A percentile compares a stretch with the other conserved stretches of the same genome.
These are phyloP conservation scores for Crotalus tigris DNA, from an alignment of 2,113 vertebrate species.

Conservation along the genomic window DNA sequence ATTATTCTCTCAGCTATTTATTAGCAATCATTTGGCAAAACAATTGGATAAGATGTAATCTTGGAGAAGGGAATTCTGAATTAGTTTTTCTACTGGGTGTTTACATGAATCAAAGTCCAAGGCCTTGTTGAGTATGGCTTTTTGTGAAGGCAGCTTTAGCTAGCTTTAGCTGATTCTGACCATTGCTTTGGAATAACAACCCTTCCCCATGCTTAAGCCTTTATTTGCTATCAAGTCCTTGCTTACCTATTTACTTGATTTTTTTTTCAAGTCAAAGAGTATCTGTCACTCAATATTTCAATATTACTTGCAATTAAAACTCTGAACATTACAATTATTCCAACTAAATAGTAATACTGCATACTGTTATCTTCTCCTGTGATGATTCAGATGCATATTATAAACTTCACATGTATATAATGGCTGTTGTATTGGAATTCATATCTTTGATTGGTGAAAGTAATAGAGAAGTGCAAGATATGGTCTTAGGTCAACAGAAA, in stretches of 20 bases:
- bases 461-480: neutral
- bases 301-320: neutral
- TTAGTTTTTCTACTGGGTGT: neutral
- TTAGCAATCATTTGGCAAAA: neutral
- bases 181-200: neutral
- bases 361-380: neutral
- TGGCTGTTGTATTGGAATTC: neutral
- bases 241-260: neutral
- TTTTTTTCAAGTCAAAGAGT: neutral
- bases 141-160: neutral
- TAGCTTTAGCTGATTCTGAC: neutral
- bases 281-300: neutral
- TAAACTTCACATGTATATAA: neutral
- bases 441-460: neutral
- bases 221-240: neutral
- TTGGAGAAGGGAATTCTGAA: neutral
- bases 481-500: neutral
- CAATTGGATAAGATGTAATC: neutral
- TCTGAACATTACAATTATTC: neutral
- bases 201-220: neutral
- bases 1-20: neutral
- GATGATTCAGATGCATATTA: neutral
- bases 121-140: neutral
- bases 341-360: neutral
- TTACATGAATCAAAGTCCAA: conserved; percentile 10